Base-by-base conservation (phyloP, 2,888 invertebrate genomes). In the Myopa tessellatipennis region DNA sequence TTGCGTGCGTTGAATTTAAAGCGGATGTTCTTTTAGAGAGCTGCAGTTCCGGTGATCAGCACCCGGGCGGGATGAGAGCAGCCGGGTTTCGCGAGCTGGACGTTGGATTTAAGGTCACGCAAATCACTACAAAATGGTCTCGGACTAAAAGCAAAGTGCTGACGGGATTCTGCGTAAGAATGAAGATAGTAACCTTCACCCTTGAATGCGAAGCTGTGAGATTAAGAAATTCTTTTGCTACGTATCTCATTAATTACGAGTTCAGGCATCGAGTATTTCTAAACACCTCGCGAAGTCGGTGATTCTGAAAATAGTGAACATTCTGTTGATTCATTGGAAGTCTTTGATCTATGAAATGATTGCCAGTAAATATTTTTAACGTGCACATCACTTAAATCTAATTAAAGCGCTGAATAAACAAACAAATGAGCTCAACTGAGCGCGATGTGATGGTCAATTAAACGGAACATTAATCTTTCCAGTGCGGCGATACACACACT, bases 1-100 rank as follows among this genome's bases (percentile, higher is more conserved):
- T 34, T 50, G 16, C 69, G 69, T 69, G 69, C 8, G 50, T 18
- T 50, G 50, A 69, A 69, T 69, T 69, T 50, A 69, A 69, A 69
- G 34, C 14, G 52, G 7, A 45, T 1, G 45, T 8, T 8, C 45
- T 6, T 10, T 34, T 10, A 18, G 12, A 26, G 61, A 6, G 61
- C 26, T 61, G 7, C 61, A 61, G 26, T 34, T 10, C 34, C 18
- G 4, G 61, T 3, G 8, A 14, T 6, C 58, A 58, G 58, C 16
- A 58, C 14, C 58, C 16, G n/a, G 45, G 45, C 45, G 26, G 26
- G 26, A 26, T 26, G 26, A 2, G 26, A 26, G 2, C 26, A 26
- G 26, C 45, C 45, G 45, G 45, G 10, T 45, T 45, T 45, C 45
- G 45, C 0, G 7, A 45, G 45, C 45, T 45, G 45, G 45, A 45